These are phyloP conservation scores for Myotis vivesi DNA, from an alignment of 2,797 vertebrate genomes.

Conservation along the genomic window DNA sequence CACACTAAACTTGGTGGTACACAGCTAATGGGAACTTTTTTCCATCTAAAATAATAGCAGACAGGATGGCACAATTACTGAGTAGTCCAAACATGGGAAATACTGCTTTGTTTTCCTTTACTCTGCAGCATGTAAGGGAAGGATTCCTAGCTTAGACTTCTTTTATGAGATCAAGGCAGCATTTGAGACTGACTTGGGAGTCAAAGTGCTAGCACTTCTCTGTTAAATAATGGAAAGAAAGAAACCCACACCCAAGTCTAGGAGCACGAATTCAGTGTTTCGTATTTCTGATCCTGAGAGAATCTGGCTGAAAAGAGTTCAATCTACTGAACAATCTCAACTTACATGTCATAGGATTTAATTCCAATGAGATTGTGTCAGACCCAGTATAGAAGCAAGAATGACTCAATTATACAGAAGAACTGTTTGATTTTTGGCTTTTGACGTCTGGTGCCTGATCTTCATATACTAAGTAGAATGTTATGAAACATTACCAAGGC, in stretches of 20 bases:
- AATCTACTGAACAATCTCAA: background rate
- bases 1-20: background rate
- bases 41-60: background rate
- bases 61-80: background rate
- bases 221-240: background rate
- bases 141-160: background rate
- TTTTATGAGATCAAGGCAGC: background rate
- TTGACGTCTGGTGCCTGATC: background rate
- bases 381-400: background rate
- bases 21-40: background rate
- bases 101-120: background rate
- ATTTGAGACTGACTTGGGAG: background rate
- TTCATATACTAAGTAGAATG: background rate
- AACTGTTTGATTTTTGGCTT: background rate
- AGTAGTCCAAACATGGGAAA: background rate
- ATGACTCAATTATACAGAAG: constrained; percentile 13
- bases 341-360: background rate
- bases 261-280: background rate
- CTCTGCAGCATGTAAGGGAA: background rate
- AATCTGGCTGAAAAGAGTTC: background rate
- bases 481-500: background rate
- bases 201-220: background rate
- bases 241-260: background rate
- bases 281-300: background rate
- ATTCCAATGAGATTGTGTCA: constrained; percentile 15